Evolutionary conservation across 2,888 invertebrate genomes (phyloP), one percentile per base, ranked within the genome.

Genomic region (Ormyrus thymus): DNA sequence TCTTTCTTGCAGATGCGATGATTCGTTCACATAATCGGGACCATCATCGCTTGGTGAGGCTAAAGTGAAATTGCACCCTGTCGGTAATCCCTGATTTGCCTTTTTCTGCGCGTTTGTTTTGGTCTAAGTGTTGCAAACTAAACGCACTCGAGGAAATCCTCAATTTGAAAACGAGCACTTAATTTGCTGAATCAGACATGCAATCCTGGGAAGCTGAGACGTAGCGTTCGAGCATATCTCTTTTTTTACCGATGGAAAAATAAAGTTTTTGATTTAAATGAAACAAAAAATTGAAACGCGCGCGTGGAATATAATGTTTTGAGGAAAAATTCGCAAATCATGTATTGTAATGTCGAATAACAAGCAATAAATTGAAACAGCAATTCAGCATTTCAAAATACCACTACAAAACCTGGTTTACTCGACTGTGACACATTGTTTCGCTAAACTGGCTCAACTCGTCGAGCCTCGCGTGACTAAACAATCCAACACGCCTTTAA

Each of bases 371-470:
- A 62, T n/a, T 53, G 15, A 53, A 62, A 62, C 11, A 29, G 43
- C 51, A 13, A 51, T 75, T 50, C 13, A 45, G 29, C 29, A 7
- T 65, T 65, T 65, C 55, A 29, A 65, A 74, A 64, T 48, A 56
- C 13, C 13, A 29, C 1, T 9, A 56, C 29, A 5, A 66, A 66
- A 69, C 29, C 56, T 64, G 46, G 46, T 68, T 61, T 48, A 69
- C 53, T 76, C 68, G 15, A 59, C 55, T 76, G 62, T 62, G 56
- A 69, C 56, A 62, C 43, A 76, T 76, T 62, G 69, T 69, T 69
- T 51, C 59, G 13, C 9, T 46, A 53, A 69, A 69, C 55, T 56
- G 64, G 48, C 43, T 69, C 45, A 11, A 62, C 62, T 76, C 64
- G 11, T 56, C 43, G 46, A 64, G 64, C 53, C 55, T 61, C 64